Evolutionary conservation across 1,140 invertebrate genomes (phyloP), one percentile per base, ranked within the genome.

Genomic region (Vollenhovia emeryi): DNA sequence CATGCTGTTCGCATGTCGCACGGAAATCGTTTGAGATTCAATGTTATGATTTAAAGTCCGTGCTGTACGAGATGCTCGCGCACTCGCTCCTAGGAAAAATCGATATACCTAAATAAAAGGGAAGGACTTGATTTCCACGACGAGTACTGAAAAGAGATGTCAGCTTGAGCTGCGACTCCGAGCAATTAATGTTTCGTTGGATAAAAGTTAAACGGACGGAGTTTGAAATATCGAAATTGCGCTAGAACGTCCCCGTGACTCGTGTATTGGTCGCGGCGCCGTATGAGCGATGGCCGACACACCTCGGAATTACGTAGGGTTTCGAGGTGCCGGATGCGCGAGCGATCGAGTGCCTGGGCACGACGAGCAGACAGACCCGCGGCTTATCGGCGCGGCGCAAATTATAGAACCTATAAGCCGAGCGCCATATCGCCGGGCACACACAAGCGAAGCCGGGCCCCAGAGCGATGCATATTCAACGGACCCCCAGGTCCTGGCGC

Each of bases 381-480:
- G 48, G 62, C 76, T 89, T 89, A 89, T 89, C 88, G 80, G 85
- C 68, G 36, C 85, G 62, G 87, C 89, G 88, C 85, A 89, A 89
- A 89, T 89, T 89, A 89, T 89, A 89, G 87, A 89, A 89, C 73
- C 79, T 87, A 89, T 89, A 89, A 89, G 48, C 78, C 59, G 52
- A 80, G 74, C 68, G 74, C 59, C 87, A 84, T 91, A 91, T 91
- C 90, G 88, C 73, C 45, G 57, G 69, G 74, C 69, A 50, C 68
- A 50, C 68, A 52, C 75, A 52, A 36, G 85, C 50, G 36, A 73
- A 82, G 55, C 68, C 60, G 74, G 78, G 50, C 64, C 55, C 36
- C 50, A 40, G 69, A 66, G 60, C 88, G 83, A 87, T 92, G 91
- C 91, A 92, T 92, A 92, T 92, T 92, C 91, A 92, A 90, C 55